Evolutionary conservation across 2,113 vertebrate genomes (phyloP), one percentile per base, ranked within the genome.

Genomic region (Smithornis capensis): DNA sequence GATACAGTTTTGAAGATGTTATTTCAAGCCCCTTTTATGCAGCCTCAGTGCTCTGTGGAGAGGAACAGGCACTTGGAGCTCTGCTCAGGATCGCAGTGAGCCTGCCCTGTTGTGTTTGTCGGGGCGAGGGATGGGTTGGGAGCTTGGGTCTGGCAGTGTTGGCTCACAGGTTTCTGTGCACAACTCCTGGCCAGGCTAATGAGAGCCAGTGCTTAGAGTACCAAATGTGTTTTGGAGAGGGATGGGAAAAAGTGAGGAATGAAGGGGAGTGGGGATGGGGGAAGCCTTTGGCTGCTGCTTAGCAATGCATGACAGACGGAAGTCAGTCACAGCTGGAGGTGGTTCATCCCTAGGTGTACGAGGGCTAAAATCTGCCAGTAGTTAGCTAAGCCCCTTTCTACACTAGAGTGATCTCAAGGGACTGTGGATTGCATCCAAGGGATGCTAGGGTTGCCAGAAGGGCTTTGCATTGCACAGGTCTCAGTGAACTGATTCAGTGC

Each of bases 101-200:
- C 40, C 67, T 0, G 2, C 60, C 79, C 35, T 65, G 37, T 79
- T 0, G 0, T 21, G 56, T 33, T 0, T 38, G 67, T 44, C 1
- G 8, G n/a, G 22, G 19, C 33, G 31, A 53, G 44, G 40, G 42
- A 3, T 0, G 2, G 15, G 37, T 1, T 47, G 38, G 21, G 62
- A 44, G 12, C n/a, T 52, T 11, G 24, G 29, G 2, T 27, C 27
- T 65, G 59, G 16, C 13, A 37, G 17, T 1, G 17, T 0, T 70
- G 65, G 29, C 25, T 57, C 35, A 29, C 29, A 40, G 55, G n/a
- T 86, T 83, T 40, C 10, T 2, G 6, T n/a, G 77, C 33, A 38
- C 42, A 79, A 0, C 25, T 83, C 38, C 42, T 83, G 74, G 65
- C 31, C 7, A 7, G 37, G 25, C 15, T 47, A 21, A 44, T 0